Conservation (phyloP, 2,888 invertebrate species). For the Coelopa pilipes region DNA sequence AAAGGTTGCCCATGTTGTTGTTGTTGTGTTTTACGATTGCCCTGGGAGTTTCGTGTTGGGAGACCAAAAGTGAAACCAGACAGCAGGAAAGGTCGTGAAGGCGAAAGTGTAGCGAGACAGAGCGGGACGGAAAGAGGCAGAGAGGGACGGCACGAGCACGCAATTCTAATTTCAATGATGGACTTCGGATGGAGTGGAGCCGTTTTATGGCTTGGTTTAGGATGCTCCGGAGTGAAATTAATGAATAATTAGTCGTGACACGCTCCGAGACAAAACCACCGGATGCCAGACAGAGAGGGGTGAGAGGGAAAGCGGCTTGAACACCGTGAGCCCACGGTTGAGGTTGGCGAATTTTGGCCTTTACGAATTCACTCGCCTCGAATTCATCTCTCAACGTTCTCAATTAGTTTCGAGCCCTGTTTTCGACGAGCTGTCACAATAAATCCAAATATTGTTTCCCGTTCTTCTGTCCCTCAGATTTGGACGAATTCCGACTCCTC, state of each 20-base stretch:
- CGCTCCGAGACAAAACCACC: background rate
- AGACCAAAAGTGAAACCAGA: background rate
- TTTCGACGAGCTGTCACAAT: constrained; percentile 56
- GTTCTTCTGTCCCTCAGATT: background rate
- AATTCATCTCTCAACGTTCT: background rate
- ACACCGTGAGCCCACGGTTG: background rate
- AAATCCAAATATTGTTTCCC: constrained; percentile 48
- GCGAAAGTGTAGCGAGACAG: no score
- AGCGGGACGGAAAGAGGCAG: background rate
- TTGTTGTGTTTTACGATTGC: constrained; percentile 53
- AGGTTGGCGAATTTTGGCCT: no score
- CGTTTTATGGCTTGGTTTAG: constrained; percentile 27
- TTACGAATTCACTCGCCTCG: background rate
- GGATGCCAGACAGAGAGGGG: background rate
- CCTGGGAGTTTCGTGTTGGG: constrained; percentile 49
- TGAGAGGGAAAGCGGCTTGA: background rate
- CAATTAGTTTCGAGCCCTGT: constrained; percentile 33
- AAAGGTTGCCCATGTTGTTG: constrained; percentile 49
- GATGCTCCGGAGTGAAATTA: constrained; percentile 26
- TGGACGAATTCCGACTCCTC: background rate
- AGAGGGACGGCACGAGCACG: background rate
- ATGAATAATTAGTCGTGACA: constrained; percentile 32
- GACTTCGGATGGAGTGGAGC: constrained; percentile 47
- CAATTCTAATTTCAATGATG: constrained; percentile 57
- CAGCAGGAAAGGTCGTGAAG: no score